Conservation (phyloP, 2,888 invertebrate genomes). For the Drosophila glabriapex region DNA sequence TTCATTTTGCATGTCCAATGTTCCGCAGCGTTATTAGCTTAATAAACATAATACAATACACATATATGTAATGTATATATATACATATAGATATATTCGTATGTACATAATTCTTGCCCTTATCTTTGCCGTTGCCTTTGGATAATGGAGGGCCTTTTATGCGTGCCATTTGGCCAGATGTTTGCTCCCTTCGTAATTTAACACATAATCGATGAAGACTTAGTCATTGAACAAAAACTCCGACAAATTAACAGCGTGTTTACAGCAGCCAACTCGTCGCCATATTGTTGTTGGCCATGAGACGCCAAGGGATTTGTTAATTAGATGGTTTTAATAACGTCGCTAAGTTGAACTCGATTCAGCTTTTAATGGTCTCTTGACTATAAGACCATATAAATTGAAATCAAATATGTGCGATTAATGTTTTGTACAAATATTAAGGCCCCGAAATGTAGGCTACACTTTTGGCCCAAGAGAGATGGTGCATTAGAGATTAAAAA, state of each 20-base stretch:
- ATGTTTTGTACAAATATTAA: conserved; percentile 27
- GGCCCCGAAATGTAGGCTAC: conserved; percentile 62
- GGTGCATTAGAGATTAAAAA: not conserved
- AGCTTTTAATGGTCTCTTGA: conserved; percentile 26
- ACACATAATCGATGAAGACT: conserved; percentile 73
- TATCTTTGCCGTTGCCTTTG: conserved; percentile 6
- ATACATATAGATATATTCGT: not conserved
- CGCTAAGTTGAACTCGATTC: conserved; percentile 33
- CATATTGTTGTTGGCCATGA: conserved; percentile 19
- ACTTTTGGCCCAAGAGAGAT: conserved; percentile 16
- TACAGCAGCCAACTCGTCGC: conserved; percentile 48
- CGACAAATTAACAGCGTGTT: conserved; percentile 61
- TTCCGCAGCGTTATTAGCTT: not conserved
- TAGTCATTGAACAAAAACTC: conserved; percentile 36
- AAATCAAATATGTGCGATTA: conserved; percentile 26
- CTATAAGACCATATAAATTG: conserved; percentile 25
- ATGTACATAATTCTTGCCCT: conserved; percentile 2
- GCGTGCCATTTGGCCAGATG: conserved; percentile 57
- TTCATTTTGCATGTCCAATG: not conserved
- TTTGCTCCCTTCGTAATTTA: conserved; percentile 70
- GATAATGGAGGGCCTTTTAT: conserved; percentile 43
- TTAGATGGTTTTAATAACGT: conserved; percentile 61
- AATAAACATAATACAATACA: conserved; percentile 14
- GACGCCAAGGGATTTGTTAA: conserved; percentile 57
- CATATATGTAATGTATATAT: not conserved